phyloP scores from a whole-genome alignment of 1,140 invertebrate species.

The Bombus pascuorum region DNA sequence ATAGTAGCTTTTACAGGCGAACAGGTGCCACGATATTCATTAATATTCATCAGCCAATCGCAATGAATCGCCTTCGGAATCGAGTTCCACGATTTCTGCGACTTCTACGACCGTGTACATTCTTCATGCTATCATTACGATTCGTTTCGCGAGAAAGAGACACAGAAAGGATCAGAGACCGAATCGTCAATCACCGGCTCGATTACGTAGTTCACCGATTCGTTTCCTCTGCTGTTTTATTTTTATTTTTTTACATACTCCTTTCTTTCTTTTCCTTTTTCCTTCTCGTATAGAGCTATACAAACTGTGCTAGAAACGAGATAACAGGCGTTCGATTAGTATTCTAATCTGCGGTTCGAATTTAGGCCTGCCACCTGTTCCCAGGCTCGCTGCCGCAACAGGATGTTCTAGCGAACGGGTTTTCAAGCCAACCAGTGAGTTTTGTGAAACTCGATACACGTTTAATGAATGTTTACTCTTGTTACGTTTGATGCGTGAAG shows the following conservation, averaged over 20 bases:
- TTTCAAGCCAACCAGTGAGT: neutral
- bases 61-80: neutral
- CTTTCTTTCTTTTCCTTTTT: too few species aligned
- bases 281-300: neutral
- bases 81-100: neutral
- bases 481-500: neutral
- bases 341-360: constrained; percentile 46
- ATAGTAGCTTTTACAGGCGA: constrained; percentile 1
- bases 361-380: constrained; percentile 50
- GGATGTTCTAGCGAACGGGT: constrained; percentile 41
- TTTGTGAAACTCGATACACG: neutral
- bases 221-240: neutral
- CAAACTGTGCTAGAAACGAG: neutral
- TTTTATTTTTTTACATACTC: neutral
- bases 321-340: constrained; percentile 30
- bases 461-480: neutral
- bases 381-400: constrained; percentile 8
- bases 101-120: neutral
- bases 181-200: constrained; percentile 7
- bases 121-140: neutral
- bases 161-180: neutral
- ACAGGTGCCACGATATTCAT: constrained; percentile 31
- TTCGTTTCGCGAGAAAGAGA: neutral
- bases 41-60: constrained; percentile 32
- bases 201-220: neutral